These are phyloP conservation scores for Argyrosomus japonicus DNA, from an alignment of 2,113 vertebrate genomes.

Conservation along the genomic window DNA sequence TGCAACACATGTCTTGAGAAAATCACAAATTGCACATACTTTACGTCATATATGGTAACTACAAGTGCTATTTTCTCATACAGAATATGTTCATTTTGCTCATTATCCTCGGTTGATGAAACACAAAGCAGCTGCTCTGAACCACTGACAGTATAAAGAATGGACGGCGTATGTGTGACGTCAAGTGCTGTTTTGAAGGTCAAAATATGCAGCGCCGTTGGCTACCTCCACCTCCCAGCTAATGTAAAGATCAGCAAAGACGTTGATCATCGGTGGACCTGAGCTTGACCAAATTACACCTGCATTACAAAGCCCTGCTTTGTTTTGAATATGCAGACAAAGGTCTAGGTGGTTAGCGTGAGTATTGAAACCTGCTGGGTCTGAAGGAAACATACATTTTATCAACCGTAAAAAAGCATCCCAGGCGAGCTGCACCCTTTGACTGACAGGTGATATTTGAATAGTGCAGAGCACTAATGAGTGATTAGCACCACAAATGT, in stretches of 20 bases:
- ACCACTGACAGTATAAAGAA: too few species aligned
- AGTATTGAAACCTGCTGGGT: background rate
- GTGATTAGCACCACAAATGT: background rate
- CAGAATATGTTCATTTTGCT: background rate
- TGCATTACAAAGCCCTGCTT: too few species aligned
- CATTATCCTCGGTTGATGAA: background rate
- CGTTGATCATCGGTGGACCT: too few species aligned
- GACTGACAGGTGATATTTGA: conserved; percentile 8
- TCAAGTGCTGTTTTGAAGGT: too few species aligned
- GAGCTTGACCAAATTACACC: too few species aligned
- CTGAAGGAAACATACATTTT: background rate
- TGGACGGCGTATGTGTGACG: too few species aligned
- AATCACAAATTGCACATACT: background rate
- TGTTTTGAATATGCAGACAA: background rate
- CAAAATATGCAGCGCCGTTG: too few species aligned
- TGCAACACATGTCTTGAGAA: background rate
- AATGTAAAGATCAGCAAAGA: too few species aligned
- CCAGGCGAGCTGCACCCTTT: background rate
- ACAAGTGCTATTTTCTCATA: background rate
- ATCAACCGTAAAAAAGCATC: background rate
- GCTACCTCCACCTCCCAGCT: too few species aligned
- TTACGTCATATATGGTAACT: background rate
- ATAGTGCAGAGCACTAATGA: background rate
- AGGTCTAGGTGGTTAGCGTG: background rate
- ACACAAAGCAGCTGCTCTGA: background rate